Evolutionary conservation across 2,113 vertebrate genomes (phyloP), one percentile per base, ranked within the genome.

Genomic region (Atractosteus spatula): DNA sequence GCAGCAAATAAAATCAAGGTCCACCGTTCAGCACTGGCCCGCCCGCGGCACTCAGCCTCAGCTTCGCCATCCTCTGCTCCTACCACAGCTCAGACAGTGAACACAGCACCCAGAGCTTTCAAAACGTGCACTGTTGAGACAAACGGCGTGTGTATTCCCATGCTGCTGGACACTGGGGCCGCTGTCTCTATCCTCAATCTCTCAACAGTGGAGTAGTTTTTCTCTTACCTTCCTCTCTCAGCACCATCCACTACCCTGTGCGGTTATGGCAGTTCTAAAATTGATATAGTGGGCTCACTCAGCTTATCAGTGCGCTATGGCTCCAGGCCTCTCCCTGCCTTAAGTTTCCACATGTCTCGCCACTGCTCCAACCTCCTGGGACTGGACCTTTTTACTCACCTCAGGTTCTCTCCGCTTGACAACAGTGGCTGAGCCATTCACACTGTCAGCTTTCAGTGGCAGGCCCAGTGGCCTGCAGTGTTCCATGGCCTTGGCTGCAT

Each of bases 151-250:
- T 71, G 61, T 41, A 55, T 76, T 17, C 68, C 59, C 11, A 55
- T 80, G 8, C 51, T 75, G 8, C n/a, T 75, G n/a, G 73, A 75
- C 55, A 77, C 76, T 6, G 62, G 70, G 7, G 16, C 77, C 29
- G 57, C 16, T 2, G 55, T 62, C 4, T 71, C 64, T 0, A 54
- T 76, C 1, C 55, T 78, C 3, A 78, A 75, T n/a, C 29, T 70
- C 3, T n/a, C 41, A 7, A 73, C 70, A 3, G 51, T 56, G 12
- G 3, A 43, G 3, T 2, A 5, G 1, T 66, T 72, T 10, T 65
- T 76, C 43, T 8, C 16, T 8, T 41, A 41, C 51, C 45, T 43
- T 8, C 42, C 3, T 2, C 59, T 69, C 3, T 1, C 13, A 3
- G 4, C 61, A 0, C 57, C 47, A 6, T 68, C 71, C 14, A n/a